Percentiles rank a stretch among this genome's conserved stretches.
Conservation (phyloP, 2,888 invertebrate genomes). For the Slavum lentiscoides region DNA sequence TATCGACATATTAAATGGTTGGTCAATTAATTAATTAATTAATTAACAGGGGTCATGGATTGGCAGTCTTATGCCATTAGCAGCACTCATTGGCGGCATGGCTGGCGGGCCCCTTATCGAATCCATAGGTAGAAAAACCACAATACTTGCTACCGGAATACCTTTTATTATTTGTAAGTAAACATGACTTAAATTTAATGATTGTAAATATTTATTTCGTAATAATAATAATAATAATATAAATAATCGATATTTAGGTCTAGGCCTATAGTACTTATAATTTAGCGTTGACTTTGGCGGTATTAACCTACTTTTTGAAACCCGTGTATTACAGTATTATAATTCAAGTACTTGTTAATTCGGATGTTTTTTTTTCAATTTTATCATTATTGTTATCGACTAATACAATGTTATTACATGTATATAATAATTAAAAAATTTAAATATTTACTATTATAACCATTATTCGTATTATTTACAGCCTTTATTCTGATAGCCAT, state of each 20-base stretch:
- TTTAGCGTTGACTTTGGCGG: background rate
- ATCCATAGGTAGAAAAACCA: slow-evolving; percentile 76
- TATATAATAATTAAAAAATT: background rate
- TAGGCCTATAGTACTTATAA: slow-evolving; percentile 21
- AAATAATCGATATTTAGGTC: slow-evolving; percentile 1
- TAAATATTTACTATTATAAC: background rate
- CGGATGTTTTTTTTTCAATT: background rate
- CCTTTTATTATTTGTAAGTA: slow-evolving; percentile 71
- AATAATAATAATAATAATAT: background rate
- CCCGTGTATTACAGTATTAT: background rate
- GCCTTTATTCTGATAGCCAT: slow-evolving; percentile 83
- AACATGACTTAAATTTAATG: background rate
- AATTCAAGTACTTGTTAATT: slow-evolving; percentile 6
- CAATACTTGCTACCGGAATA: slow-evolving; percentile 75
- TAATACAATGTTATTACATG: background rate
- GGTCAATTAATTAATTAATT: slow-evolving; percentile 58
- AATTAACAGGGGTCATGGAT: slow-evolving; percentile 78
- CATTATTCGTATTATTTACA: slow-evolving; percentile 57
- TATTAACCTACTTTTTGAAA: slow-evolving; percentile 38
- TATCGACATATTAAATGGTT: background rate
- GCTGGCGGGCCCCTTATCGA: slow-evolving; percentile 85
- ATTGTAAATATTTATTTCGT: slow-evolving; percentile 7
- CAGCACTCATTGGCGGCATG: slow-evolving; percentile 81
- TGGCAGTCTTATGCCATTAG: slow-evolving; percentile 84
- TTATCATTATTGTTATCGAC: background rate